Base-by-base conservation (phyloP, 2,888 invertebrate genomes). In the Ceriagrion tenellum region DNA sequence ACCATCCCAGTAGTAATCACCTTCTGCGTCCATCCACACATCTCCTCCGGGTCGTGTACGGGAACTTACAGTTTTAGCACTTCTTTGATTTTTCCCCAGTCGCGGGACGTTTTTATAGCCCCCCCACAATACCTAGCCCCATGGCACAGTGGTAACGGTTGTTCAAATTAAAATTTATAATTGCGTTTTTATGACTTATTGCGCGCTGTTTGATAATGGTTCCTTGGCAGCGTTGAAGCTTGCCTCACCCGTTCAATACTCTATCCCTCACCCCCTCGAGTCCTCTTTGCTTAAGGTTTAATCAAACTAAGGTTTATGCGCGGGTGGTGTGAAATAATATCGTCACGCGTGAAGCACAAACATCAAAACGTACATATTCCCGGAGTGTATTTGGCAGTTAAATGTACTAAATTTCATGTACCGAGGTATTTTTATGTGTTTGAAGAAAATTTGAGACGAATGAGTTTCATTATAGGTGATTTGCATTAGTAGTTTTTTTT, bases 121-220 rank as follows among this genome's bases (percentile, higher is more conserved):
- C 13, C 26, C 13, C 59, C 12, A 47, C 47, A 59, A 59, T 59
- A 20, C 59, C 23, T 8, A 55, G 89, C 12, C 89, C n/a, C 26
- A 16, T n/a, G 55, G 40, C 8, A 89, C 89, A 55, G 89, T 89
- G 89, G n/a, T 55, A 26, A 89, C 89, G 89, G 55, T 55, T 89
- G 47, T 89, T 89, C 89, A 89, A 89, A 89, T 89, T 89, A 55
- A 89, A 89, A 55, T 47, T 26, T 47, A 47, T 89, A 55, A 89
- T 89, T 89, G 89, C n/a, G 89, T 47, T 89, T 89, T 89, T 89
- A 89, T 26, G 81, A 35, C 81, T 81, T 81, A 81, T 81, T 81
- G 89, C 89, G 12, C 55, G 20, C 59, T 20, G 55, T 47, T 20
- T 55, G n/a, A 55, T 55, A 55, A 89, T 47, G 55, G 47, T 26